Conservation (phyloP, 2,113 vertebrate species). For the Pomatorhinus ruficollis region DNA sequence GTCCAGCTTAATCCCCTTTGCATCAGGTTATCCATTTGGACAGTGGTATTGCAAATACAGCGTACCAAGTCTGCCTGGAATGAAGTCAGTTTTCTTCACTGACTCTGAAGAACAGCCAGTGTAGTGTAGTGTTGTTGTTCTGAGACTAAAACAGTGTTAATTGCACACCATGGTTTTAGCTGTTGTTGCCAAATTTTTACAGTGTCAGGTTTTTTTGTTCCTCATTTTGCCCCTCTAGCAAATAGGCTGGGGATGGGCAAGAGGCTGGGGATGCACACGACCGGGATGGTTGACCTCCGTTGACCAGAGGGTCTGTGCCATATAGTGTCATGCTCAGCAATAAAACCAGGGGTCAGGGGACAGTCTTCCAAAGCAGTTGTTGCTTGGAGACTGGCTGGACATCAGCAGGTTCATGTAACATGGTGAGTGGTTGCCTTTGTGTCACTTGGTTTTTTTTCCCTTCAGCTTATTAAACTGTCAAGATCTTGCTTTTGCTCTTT, state of each 20-base stretch:
- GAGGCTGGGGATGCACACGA: not conserved
- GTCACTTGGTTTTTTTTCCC: not conserved
- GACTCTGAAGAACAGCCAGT: not conserved
- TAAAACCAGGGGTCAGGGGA: not conserved
- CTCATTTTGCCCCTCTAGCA: not conserved
- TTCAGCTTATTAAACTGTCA: not conserved
- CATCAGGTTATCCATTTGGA: not conserved
- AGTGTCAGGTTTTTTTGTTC: not conserved
- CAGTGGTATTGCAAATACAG: not conserved
- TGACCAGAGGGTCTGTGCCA: not conserved
- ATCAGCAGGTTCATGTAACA: rapidly evolving
- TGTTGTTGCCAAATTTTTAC: not conserved
- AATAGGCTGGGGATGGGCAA: not conserved
- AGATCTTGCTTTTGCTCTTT: not conserved
- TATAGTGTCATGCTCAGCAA: not conserved
- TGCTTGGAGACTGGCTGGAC: not conserved
- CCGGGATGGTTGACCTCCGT: not conserved
- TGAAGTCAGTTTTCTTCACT: not conserved
- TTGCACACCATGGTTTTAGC: not conserved
- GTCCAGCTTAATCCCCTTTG: not conserved
- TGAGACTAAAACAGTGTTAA: not conserved
- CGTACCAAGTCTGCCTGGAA: not conserved
- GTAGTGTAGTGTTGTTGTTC: not conserved
- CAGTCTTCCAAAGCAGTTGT: not conserved
- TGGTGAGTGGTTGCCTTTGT: not conserved